Base-by-base conservation (phyloP, 1,140 invertebrate genomes). In the Coboldia fuscipes region DNA sequence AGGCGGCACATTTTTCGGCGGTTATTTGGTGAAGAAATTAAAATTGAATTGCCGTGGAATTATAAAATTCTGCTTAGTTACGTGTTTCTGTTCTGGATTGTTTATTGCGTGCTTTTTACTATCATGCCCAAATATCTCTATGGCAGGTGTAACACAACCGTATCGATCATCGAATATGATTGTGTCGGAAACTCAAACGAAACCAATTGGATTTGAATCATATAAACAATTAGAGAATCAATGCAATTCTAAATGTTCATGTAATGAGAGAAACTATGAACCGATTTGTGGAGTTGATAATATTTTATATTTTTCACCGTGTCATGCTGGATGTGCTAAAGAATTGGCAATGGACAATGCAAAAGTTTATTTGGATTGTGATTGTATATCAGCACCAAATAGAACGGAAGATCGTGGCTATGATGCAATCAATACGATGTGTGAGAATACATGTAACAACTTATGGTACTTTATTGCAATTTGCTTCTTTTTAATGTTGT, bases 241-340 rank as follows among this genome's bases (percentile, higher is more conserved):
- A 3, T 80, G 76, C 43, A 80, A 80, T 49, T 42, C 41, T n/a
- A 60, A 57, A 3, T 80, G 77, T 45, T 58, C 51, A 1, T 78
- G 75, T 47, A 57, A 51, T 5, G 51, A 45, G 33, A 52, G 47
- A 5, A 48, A 63, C 31, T 71, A 64, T 42, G 60, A 68, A 42
- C 73, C 72, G 4, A 47, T 55, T 38, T 89, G 83, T 54, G 81
- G 81, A 6, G 64, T 66, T 8, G 74, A 86, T 56, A 73, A 72
- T 16, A 57, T 78, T 16, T 75, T 77, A 41, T 88, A 85, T 50
- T 85, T 74, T 55, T 84, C 78, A 22, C 72, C 82, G 0, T 88
- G 82, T 49, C 70, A 76, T 57, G 83, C 83, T 1, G 83, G 78
- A 19, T 88, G 83, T 52, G 52, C 54, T 13, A 30, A 49, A 21